Conservation (phyloP, 2,113 vertebrate genomes). For the Spheniscus mendiculus region DNA sequence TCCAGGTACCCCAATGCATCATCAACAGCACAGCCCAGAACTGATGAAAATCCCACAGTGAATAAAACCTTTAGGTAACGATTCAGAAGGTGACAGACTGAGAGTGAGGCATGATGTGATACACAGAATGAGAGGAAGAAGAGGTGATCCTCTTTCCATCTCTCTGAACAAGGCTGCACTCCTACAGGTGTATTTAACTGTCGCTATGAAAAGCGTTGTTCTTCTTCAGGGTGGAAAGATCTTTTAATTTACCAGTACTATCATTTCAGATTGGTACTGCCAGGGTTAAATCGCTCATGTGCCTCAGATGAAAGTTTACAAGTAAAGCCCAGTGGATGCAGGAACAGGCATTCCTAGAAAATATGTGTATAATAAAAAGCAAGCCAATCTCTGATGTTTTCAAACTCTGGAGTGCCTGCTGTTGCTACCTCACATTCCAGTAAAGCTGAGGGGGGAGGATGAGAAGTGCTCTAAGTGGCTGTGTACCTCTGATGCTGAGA, state of each 20-base stretch:
- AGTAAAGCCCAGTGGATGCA: background rate
- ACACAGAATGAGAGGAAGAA: background rate
- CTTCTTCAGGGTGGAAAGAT: background rate
- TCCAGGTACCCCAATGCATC: background rate
- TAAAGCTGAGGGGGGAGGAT: background rate
- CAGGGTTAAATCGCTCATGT: background rate
- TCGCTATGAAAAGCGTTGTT: background rate
- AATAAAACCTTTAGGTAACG: background rate
- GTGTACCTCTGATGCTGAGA: background rate
- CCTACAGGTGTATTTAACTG: background rate
- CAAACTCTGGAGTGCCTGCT: background rate
- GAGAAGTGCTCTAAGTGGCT: background rate
- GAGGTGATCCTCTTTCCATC: background rate
- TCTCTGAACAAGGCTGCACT: background rate
- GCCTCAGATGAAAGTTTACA: background rate
- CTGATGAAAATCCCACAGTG: background rate
- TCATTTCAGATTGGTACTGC: background rate
- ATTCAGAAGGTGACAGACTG: background rate
- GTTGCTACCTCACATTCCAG: background rate
- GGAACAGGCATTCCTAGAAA: background rate
- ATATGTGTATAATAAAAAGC: background rate
- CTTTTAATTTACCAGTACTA: background rate
- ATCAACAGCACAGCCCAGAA: background rate
- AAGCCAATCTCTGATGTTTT: background rate
- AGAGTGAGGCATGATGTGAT: background rate